Evolutionary conservation across 37 sponge, comb jelly and placozoan genomes (phyloP), one percentile per base, ranked within the genome.

Genomic region (Aplysina aerophoba): DNA sequence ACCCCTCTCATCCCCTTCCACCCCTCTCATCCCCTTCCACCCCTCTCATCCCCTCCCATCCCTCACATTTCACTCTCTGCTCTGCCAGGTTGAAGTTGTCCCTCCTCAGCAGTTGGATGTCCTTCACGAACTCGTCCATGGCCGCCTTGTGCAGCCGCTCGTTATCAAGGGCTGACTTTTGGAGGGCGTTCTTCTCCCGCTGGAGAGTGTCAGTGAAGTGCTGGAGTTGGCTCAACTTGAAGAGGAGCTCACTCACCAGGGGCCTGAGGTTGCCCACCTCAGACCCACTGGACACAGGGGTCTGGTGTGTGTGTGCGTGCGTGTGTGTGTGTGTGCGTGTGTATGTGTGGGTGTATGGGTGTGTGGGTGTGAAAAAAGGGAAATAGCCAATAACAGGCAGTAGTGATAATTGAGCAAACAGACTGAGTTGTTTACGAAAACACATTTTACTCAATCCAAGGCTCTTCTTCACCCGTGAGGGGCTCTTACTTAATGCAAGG

Each of bases 191-290:
- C 54, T 75, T 75, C 78, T 75, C 78, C 53, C 78, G 1, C 78
- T 75, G 78, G 24, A 75, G 50, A 11, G 78, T 75, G 78, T 75
- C 78, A 13, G 78, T 53, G n/a, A 41, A 36, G 53, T 75, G 78
- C 50, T 75, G 78, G 54, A 75, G 54, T 44, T 75, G 78, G 78
- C 78, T 75, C 78, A 75, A 25, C 22, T 40, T 38, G 78, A 75
- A 75, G 3, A 44, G 39, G 53, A 75, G 78, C 25, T 75, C 78
- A 22, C 78, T 50, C 14, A 75, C 41, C 22, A 75, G 37, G 24
- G 37, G 53, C 2, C 78, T 53, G 6, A 75, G 71, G 71, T 69
- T 31, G 19, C 71, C 71, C 24, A 11, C 33, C 21, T 75, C 78
- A 41, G 44, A 12, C 1, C 4, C 28, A 30, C 71, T 35, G 35